Evolutionary conservation across 2,797 vertebrate species (phyloP).

Genomic region (Aeoliscus strigatus): DNA sequence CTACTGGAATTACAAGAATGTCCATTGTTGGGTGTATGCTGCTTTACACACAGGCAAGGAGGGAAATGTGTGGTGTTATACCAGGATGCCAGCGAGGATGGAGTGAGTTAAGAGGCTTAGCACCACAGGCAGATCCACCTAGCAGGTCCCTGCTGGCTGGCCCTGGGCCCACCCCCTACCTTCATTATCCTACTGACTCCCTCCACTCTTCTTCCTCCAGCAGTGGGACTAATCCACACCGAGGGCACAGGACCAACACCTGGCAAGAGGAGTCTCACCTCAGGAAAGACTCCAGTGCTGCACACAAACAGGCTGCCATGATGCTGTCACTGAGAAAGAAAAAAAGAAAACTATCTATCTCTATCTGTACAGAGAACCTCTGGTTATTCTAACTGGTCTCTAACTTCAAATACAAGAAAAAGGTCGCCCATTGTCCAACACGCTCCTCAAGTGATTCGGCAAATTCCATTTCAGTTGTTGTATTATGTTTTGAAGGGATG

Average conservation of each 20-base stretch:
- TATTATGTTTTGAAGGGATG: too few species aligned
- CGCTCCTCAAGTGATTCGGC: too few species aligned
- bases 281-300: slow-evolving; percentile 10
- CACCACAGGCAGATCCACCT: slow-evolving; percentile 53
- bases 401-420: background rate
- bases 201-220: slow-evolving; percentile 49
- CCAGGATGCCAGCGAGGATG: slow-evolving; percentile 35
- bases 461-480: too few species aligned
- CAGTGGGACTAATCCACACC: slow-evolving; percentile 54
- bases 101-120: slow-evolving; percentile 57
- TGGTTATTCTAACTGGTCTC: too few species aligned
- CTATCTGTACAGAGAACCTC: background rate
- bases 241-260: slow-evolving; percentile 27
- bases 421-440: too few species aligned
- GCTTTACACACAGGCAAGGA: slow-evolving; percentile 23
- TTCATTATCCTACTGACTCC: slow-evolving; percentile 65
- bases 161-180: slow-evolving; percentile 48
- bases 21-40: slow-evolving; percentile 19
- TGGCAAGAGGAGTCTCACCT: slow-evolving; percentile 12
- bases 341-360: slow-evolving; percentile 6
- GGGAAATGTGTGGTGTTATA: slow-evolving; percentile 25
- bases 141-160: slow-evolving; percentile 51
- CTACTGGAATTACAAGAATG: slow-evolving; percentile 42
- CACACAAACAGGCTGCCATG: slow-evolving; percentile 5
- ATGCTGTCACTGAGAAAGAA: slow-evolving; percentile 9